Base-by-base conservation (phyloP, 2,888 invertebrate genomes). In the Uropetala carovei region DNA sequence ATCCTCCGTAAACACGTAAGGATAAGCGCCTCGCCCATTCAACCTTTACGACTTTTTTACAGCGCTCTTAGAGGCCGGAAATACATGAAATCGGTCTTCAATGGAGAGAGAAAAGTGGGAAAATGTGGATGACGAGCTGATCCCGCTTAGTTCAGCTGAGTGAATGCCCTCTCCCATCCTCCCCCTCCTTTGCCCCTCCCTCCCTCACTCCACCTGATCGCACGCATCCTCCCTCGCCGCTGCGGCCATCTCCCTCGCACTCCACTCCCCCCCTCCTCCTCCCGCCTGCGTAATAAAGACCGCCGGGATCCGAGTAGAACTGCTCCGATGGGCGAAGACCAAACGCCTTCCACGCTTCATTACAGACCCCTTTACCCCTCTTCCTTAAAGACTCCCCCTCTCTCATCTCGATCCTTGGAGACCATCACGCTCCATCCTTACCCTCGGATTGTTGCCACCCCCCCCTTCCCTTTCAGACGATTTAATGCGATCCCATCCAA, bases 261-360 rank as follows among this genome's bases (percentile, higher is more conserved):
- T 18, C 82, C 75, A 75, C 5, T 27, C 18, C 82, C 82, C 5
- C 3, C 82, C 82, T 0, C 3, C 30, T 30, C 43, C 43, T 43
- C 13, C 82, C 14, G 8, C 22, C 43, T 43, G 82, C 30, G 82
- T 27, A 56, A 82, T 82, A 14, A 43, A 30, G 82, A 43, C 30
- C 8, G 16, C 13, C 22, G 81, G 81, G 14, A 30, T 18, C 30
- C 22, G 22, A 14, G 83, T 83, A 27, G 43, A 57, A 16, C 11
- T 8, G 83, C 14, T 4, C 11, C 10, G 56, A 57, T 43, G 83
- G 83, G 82, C 43, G 18, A 56, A 8, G 82, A n/a, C 56, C 56
- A n/a, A 82, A 43, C 82, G 82, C 43, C 82, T 30, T 82, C 83
- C 83, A 83, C 83, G 83, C 83, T 83, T 57, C 83, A 57, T 83